Conservation (phyloP, 2,797 vertebrate species). For the Scomberomorus guttatus region DNA sequence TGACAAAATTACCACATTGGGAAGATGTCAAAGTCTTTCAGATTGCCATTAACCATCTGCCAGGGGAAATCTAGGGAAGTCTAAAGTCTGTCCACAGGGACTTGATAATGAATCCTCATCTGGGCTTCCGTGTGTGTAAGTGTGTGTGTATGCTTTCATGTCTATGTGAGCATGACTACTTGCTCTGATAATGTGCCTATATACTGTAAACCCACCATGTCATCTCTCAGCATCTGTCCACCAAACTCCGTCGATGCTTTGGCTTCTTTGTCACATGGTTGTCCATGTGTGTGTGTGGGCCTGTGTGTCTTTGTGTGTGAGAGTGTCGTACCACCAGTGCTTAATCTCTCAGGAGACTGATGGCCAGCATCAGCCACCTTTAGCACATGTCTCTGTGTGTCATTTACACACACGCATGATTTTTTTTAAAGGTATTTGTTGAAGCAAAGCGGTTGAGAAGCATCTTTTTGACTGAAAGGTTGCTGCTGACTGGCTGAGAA, state of each 20-base stretch:
- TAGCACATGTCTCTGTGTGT: constrained; percentile 10
- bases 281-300: constrained; percentile 46
- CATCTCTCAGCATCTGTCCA: constrained; percentile 67
- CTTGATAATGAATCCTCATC: constrained; percentile 37
- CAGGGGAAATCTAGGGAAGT: constrained; percentile 38
- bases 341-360: constrained; percentile 50
- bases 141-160: constrained; percentile 16
- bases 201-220: constrained; percentile 59
- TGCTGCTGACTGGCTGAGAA: neutral
- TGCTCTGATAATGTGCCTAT: constrained; percentile 40
- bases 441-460: neutral
- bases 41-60: constrained; percentile 52
- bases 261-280: constrained; percentile 63
- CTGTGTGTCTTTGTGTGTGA: constrained; percentile 5
- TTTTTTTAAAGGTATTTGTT: neutral
- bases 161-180: constrained; percentile 9
- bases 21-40: constrained; percentile 31
- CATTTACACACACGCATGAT: neutral
- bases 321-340: constrained; percentile 10
- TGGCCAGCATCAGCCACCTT: constrained; percentile 24
- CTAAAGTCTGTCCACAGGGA: constrained; percentile 41
- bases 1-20: constrained; percentile 33
- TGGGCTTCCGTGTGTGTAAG: neutral
- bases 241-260: constrained; percentile 37
- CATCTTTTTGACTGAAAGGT: neutral